Conservation (phyloP, 2,113 vertebrate species). For the Engraulis encrasicolus region DNA sequence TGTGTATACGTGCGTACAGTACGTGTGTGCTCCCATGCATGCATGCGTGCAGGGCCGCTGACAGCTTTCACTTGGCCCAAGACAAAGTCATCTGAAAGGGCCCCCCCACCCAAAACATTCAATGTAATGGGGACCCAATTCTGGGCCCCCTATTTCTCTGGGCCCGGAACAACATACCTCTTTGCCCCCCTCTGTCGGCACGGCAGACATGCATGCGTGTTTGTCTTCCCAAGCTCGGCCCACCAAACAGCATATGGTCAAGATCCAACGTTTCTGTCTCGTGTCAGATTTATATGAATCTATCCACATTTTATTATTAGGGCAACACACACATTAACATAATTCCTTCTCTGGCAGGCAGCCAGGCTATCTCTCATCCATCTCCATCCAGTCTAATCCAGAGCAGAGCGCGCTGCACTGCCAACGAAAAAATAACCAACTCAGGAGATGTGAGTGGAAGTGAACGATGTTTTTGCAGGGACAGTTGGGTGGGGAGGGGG, state of each 20-base stretch:
- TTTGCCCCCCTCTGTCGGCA: too few species aligned
- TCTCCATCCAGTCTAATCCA: background rate
- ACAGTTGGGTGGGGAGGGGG: too few species aligned
- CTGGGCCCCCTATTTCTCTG: too few species aligned
- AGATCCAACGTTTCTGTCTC: constrained; percentile 45
- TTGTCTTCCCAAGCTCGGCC: constrained; percentile 20
- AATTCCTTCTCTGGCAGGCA: constrained; percentile 64
- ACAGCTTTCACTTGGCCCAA: too few species aligned
- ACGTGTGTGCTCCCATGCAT: too few species aligned
- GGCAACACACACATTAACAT: constrained; percentile 72
- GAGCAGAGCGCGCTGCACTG: background rate
- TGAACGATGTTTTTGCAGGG: constrained; percentile 1
- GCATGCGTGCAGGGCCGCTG: too few species aligned
- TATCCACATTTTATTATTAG: constrained; percentile 67
- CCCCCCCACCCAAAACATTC: too few species aligned
- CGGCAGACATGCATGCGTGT: too few species aligned
- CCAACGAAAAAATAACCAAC: background rate
- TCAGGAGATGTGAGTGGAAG: background rate
- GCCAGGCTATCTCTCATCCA: constrained; percentile 63
- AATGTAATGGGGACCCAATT: too few species aligned
- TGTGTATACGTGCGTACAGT: too few species aligned
- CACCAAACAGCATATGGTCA: constrained; percentile 60
- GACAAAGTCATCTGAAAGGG: too few species aligned
- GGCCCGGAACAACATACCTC: too few species aligned
- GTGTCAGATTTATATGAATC: constrained; percentile 65